Conservation (phyloP, 1,140 invertebrate species). For the Drosophila ogumai region DNA sequence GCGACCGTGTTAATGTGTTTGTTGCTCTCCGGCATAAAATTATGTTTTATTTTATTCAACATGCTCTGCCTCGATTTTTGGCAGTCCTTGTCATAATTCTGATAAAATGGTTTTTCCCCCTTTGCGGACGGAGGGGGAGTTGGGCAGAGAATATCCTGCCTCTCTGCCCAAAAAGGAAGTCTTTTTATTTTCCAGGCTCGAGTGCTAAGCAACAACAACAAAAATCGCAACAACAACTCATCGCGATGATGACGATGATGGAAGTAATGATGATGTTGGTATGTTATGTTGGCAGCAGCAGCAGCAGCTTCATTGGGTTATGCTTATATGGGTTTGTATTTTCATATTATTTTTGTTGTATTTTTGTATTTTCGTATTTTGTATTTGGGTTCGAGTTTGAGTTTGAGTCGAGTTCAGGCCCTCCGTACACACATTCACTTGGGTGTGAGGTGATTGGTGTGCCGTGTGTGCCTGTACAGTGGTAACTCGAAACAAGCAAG, state of each 20-base stretch:
- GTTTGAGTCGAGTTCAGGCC: slow-evolving; percentile 26
- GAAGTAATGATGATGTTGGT: slow-evolving; percentile 49
- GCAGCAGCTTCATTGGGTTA: slow-evolving; percentile 72
- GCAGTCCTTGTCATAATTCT: slow-evolving; percentile 76
- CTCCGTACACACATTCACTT: slow-evolving; percentile 3
- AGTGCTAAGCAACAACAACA: slow-evolving; percentile 39
- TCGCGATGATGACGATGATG: slow-evolving; percentile 50
- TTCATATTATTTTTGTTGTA: neutral
- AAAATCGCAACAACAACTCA: slow-evolving; percentile 33
- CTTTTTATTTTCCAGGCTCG: slow-evolving; percentile 52
- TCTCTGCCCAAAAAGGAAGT: slow-evolving; percentile 51
- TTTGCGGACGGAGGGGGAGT: slow-evolving; percentile 5
- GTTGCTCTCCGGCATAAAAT: slow-evolving; percentile 79
- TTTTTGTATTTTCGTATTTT: slow-evolving; percentile 13
- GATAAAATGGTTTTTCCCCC: slow-evolving; percentile 11
- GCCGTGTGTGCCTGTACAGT: slow-evolving; percentile 28
- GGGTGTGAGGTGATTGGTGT: too few species aligned
- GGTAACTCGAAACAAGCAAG: neutral
- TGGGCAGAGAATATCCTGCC: slow-evolving; percentile 40
- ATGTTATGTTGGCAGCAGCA: slow-evolving; percentile 34
- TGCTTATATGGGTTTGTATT: slow-evolving; percentile 56
- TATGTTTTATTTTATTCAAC: slow-evolving; percentile 84
- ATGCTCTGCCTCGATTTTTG: slow-evolving; percentile 73
- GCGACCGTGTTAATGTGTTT: slow-evolving; percentile 77
- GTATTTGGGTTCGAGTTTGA: slow-evolving; percentile 36